Percentiles rank a stretch among this genome's conserved stretches.
These are phyloP conservation scores for Drosophila tsacasi DNA, from an alignment of 1,140 invertebrate genomes.

Conservation along the genomic window DNA sequence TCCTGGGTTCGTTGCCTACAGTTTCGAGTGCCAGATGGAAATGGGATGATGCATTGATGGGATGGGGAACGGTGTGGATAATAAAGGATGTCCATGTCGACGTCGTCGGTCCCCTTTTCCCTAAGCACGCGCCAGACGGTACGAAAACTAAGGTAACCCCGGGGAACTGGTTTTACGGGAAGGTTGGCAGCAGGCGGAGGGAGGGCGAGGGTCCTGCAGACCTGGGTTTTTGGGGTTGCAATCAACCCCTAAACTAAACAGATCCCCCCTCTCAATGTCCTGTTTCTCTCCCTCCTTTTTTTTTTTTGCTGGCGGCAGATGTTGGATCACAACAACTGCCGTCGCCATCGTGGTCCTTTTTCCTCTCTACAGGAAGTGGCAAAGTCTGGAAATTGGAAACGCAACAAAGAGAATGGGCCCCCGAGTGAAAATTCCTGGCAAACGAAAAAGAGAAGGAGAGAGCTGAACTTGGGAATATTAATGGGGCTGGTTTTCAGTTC, in stretches of 20 bases:
- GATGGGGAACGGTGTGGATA: conserved; percentile 14
- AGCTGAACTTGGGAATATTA: conserved; percentile 39
- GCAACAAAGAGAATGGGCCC: conserved; percentile 5
- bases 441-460: conserved; percentile 20
- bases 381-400: conserved; percentile 32
- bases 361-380: conserved; percentile 64
- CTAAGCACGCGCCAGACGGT: conserved; percentile 71
- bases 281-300: conserved; percentile 14
- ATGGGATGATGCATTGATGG: conserved; percentile 22
- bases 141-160: conserved; percentile 29
- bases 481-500: conserved; percentile 50
- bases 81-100: conserved; percentile 32
- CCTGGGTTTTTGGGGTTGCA: conserved; percentile 44
- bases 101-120: conserved; percentile 21
- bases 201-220: conserved; percentile 33
- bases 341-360: conserved; percentile 29
- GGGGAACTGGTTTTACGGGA: conserved; percentile 37
- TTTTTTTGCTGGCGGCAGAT: conserved; percentile 33
- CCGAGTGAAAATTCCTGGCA: conserved; percentile 45
- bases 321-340: conserved; percentile 64
- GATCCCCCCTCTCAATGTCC: conserved; percentile 37
- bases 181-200: conserved; percentile 1
- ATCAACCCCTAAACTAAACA: conserved; percentile 47
- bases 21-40: conserved; percentile 57
- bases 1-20: conserved; percentile 59